Base-by-base conservation (phyloP, 2,113 vertebrate species). In the Haplochromis burtoni region DNA sequence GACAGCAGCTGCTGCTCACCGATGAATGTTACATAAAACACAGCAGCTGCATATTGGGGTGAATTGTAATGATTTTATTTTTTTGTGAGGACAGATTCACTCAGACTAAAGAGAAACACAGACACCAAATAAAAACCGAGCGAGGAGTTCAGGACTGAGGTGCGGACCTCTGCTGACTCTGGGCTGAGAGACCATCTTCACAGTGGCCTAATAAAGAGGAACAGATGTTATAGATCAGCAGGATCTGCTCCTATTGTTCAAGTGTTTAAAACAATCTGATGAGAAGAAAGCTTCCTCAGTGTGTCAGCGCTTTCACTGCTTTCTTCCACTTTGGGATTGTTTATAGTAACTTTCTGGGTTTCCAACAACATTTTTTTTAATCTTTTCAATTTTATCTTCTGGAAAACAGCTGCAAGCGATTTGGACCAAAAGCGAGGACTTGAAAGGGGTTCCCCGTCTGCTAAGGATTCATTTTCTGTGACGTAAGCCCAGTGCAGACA, bases 31-130 rank as follows among this genome's bases (percentile, higher is more conserved):
- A n/a, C 7, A 0, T 3, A 26, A 71, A 26, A 3, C 5, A 38
- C 33, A 71, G 38, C 66, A 73, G 68, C 68, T 42, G 66, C 13
- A 71, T 45, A 16, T 73, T 73, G 45, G 2, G 35, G 38, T 71
- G 66, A 24, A 42, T 42, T 42, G 1, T 47, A 0, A 47, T 8
- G 71, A 76, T 29, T 47, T 47, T 0, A 8, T 76, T 0, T 19
- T 76, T 76, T 45, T 47, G 24, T 19, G 42, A 29, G 71, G 71
- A 19, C 71, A 0, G 4, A 76, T 8, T 49, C 24, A 47, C 40
- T 19, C 24, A 29, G 24, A 76, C 24, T 76, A 29, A 47, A 29
- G 24, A 19, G 42, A 31, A 76, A 49, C 42, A 19, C 6, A 19
- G 10, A 19, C 59, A 4, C 10, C 17, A 63, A 63, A 63, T 19